Evolutionary conservation across 2,888 invertebrate species (phyloP).

Genomic region (Stictocephala bisonia): DNA sequence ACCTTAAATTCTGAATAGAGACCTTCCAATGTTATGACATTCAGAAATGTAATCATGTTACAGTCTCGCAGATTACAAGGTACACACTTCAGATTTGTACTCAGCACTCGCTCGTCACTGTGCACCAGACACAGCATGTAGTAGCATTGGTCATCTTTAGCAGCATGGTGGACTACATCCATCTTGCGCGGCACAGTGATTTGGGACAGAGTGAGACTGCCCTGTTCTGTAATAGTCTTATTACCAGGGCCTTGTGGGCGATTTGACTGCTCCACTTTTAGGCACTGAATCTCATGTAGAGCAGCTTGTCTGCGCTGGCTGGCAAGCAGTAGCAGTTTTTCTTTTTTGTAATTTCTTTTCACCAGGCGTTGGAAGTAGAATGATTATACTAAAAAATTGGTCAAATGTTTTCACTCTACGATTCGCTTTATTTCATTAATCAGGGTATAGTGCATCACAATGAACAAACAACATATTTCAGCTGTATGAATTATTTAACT

Average conservation of each 20-base stretch:
- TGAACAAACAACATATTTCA: no score
- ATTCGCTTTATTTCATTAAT: no score
- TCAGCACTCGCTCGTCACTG: conserved; percentile 81
- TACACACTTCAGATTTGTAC: conserved; percentile 73
- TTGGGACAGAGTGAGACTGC: conserved; percentile 80
- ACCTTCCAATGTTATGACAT: conserved; percentile 77
- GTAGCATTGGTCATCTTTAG: conserved; percentile 64
- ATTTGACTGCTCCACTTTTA: conserved; percentile 83
- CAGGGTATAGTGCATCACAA: no score
- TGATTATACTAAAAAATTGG: no score
- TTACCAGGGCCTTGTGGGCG: conserved; percentile 67
- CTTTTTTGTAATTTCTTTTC: no score
- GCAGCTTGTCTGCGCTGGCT: conserved; percentile 91
- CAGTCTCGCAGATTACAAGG: conserved; percentile 65
- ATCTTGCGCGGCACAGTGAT: conserved; percentile 85
- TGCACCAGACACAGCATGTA: conserved; percentile 84
- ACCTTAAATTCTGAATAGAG: conserved; percentile 91
- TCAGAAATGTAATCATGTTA: conserved; percentile 75
- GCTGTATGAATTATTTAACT: no score
- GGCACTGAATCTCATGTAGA: conserved; percentile 85
- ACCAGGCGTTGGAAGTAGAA: no score
- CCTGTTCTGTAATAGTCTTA: conserved; percentile 61
- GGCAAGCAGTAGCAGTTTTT: conserved; percentile 87
- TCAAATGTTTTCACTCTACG: no score
- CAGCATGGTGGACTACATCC: conserved; percentile 82